Percentiles rank a stretch among this genome's conserved stretches.
Evolutionary conservation across 1,140 invertebrate species (phyloP).

Genomic region (Philotrypesis tridentata): DNA sequence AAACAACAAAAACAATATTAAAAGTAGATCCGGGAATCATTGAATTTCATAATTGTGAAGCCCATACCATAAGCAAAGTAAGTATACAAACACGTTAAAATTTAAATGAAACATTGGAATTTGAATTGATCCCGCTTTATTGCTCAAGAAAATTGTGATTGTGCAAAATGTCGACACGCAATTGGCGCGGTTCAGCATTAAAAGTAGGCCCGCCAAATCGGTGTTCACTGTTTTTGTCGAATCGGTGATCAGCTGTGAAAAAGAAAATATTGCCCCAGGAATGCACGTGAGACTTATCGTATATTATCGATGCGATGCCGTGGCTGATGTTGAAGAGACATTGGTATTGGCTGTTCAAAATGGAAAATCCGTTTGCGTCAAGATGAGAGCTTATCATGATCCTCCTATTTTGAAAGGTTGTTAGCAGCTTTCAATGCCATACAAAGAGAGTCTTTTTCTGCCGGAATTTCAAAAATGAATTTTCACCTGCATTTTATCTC

Average conservation of each 20-base stretch:
- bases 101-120: too few species aligned
- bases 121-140: too few species aligned
- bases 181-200: constrained; percentile 58
- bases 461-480: not conserved
- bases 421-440: too few species aligned
- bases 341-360: constrained; percentile 56
- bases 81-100: not conserved
- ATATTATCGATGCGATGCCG: constrained; percentile 54
- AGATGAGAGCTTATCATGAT: constrained; percentile 55
- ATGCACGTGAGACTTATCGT: constrained; percentile 59
- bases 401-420: constrained; percentile 59
- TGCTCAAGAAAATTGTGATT: constrained; percentile 57
- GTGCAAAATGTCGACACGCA: constrained; percentile 58
- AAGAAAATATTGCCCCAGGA: constrained; percentile 59
- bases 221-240: constrained; percentile 55
- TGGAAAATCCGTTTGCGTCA: constrained; percentile 56
- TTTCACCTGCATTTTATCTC: not conserved
- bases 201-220: constrained; percentile 47
- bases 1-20: constrained; percentile 47
- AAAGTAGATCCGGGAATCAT: constrained; percentile 54
- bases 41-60: constrained; percentile 61
- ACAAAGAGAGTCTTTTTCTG: not conserved
- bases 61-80: constrained; percentile 57
- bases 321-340: constrained; percentile 55
- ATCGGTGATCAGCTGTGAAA: constrained; percentile 32